Conservation (phyloP, 2,888 invertebrate species). For the Apamea monoglypha region DNA sequence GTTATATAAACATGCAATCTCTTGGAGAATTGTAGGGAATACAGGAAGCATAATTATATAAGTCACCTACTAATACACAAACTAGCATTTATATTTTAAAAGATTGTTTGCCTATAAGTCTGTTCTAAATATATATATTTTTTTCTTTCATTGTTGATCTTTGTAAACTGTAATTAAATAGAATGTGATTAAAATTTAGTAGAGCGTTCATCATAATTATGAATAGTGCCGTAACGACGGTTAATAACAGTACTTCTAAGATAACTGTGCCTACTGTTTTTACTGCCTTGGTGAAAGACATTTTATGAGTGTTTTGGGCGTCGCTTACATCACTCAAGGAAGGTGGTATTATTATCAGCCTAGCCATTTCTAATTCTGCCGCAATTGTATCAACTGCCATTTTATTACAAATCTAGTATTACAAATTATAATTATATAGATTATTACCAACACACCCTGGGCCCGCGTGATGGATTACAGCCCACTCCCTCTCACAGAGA, state of each 20-base stretch:
- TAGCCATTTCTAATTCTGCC: neutral
- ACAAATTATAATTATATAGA: no score
- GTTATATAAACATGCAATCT: neutral
- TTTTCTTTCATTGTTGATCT: neutral
- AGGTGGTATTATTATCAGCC: neutral
- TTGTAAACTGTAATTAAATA: neutral
- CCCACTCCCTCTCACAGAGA: no score
- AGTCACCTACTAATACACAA: no score
- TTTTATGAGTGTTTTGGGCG: slow-evolving; percentile 2
- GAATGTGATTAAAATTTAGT: slow-evolving; percentile 16
- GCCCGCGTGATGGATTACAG: no score
- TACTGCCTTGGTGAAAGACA: neutral
- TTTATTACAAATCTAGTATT: neutral
- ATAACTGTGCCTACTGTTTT: slow-evolving; percentile 14
- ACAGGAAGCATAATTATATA: no score
- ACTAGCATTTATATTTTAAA: neutral
- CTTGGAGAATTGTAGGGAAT: neutral
- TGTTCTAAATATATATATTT: neutral
- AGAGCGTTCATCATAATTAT: slow-evolving; percentile 8
- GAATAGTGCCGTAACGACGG: slow-evolving; percentile 12
- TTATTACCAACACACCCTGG: no score
- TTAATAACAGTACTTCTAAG: slow-evolving; percentile 21
- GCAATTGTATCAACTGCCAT: neutral
- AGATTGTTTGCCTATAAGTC: neutral
- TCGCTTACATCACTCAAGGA: neutral